Evolutionary conservation across 2,888 invertebrate genomes (phyloP).

Genomic region (Sarcophaga caerulescens): DNA sequence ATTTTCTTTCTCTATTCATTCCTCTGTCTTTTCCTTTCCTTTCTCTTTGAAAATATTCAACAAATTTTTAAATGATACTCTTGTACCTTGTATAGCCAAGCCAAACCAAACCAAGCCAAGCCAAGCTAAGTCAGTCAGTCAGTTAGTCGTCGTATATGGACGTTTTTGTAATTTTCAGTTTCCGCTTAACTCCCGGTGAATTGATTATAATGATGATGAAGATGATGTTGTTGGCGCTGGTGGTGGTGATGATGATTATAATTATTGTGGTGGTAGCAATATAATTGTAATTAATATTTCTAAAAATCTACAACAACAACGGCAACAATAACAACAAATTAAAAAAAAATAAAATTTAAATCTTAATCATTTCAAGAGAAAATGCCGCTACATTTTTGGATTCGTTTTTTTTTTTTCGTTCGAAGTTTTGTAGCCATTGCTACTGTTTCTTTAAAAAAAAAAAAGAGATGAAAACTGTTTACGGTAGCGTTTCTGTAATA

Average conservation of each 20-base stretch:
- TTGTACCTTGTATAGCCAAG: background rate
- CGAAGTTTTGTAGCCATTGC: slow-evolving; percentile 22
- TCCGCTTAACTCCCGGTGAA: slow-evolving; percentile 49
- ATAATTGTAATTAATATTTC: slow-evolving; percentile 68
- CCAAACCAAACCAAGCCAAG: too few relatives aligned
- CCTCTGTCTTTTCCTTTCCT: slow-evolving; percentile 26
- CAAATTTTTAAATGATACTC: background rate
- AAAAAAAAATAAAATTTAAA: slow-evolving; percentile 1
- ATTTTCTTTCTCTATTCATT: background rate
- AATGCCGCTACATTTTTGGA: slow-evolving; percentile 39
- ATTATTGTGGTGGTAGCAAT: slow-evolving; percentile 60
- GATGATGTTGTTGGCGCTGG: background rate
- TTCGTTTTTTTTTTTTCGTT: slow-evolving; percentile 8
- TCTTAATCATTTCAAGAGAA: slow-evolving; percentile 41
- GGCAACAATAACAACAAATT: too few relatives aligned
- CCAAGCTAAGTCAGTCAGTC: too few relatives aligned
- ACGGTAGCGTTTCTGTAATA: slow-evolving; percentile 59
- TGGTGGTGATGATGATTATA: slow-evolving; percentile 44
- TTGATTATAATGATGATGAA: slow-evolving; percentile 54
- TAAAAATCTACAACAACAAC: slow-evolving; percentile 5
- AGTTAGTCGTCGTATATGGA: background rate
- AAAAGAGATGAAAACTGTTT: background rate
- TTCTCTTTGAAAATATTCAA: slow-evolving; percentile 18
- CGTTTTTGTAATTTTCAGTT: slow-evolving; percentile 47
- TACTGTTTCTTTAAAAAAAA: slow-evolving; percentile 47